A percentile compares a stretch with the other conserved stretches of the same genome.
Conservation (phyloP, 2,888 invertebrate genomes). For the Lysandra coridon region DNA sequence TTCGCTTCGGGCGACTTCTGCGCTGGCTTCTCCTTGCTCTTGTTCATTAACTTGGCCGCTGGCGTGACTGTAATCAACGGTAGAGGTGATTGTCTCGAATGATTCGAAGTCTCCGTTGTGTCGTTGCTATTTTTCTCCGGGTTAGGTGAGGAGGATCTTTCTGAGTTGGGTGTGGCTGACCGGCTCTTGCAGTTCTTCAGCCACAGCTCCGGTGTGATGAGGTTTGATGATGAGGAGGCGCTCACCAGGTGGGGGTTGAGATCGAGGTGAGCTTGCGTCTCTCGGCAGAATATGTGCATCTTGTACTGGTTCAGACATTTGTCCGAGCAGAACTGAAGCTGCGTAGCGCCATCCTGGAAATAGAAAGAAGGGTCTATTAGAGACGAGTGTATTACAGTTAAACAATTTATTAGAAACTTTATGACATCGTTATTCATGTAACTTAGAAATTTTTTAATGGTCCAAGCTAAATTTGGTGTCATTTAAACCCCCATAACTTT, state of each 20-base stretch:
- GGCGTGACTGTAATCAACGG: conserved; percentile 85
- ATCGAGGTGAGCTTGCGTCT: conserved; percentile 94
- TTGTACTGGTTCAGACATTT: conserved; percentile 97
- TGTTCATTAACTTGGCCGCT: conserved; percentile 83
- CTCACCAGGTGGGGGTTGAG: conserved; percentile 87
- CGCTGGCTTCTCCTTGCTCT: conserved; percentile 61
- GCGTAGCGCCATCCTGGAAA: conserved; percentile 91
- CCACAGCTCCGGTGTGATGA: conserved; percentile 96
- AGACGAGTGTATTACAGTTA: background rate
- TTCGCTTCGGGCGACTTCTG: conserved; percentile 71
- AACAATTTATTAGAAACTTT: background rate
- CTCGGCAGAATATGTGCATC: conserved; percentile 97
- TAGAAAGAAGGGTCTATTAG: background rate
- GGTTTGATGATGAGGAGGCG: conserved; percentile 70
- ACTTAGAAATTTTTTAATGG: background rate
- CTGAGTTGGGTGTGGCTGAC: conserved; percentile 81
- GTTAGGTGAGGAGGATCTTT: conserved; percentile 78
- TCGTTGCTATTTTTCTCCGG: conserved; percentile 59
- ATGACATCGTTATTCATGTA: background rate
- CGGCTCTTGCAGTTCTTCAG: conserved; percentile 88
- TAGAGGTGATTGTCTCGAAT: conserved; percentile 71
- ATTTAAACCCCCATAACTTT: too few species aligned
- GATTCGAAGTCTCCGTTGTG: conserved; percentile 55
- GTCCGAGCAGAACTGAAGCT: conserved; percentile 94
- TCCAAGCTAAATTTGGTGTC: too few species aligned